phyloP scores from a whole-genome alignment of 2,888 invertebrate species.

The Alentia gelatinosa region DNA sequence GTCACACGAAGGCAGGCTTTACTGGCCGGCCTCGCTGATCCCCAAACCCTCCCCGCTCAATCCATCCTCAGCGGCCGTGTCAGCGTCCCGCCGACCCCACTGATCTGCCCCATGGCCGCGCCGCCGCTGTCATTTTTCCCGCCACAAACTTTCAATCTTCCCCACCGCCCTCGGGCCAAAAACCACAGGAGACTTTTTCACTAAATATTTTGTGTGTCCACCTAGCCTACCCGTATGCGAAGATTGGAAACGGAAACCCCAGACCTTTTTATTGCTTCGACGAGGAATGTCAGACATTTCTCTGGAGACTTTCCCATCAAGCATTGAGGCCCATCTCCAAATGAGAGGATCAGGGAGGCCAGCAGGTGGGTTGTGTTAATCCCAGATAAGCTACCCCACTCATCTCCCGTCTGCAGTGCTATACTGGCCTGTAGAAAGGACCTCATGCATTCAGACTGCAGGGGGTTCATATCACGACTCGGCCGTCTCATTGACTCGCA shows the following conservation, averaged over 20 bases:
- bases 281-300: not conserved
- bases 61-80: not conserved
- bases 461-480: not conserved
- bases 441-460: not conserved
- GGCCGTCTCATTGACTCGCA: not conserved
- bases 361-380: constrained; percentile 39
- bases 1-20: not conserved
- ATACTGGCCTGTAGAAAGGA: not conserved
- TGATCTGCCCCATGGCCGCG: not conserved
- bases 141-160: not conserved
- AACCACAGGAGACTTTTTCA: not conserved
- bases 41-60: not conserved
- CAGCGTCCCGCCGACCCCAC: not conserved
- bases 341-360: constrained; percentile 24
- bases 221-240: not conserved
- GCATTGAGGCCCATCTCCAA: constrained; percentile 19
- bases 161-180: not conserved
- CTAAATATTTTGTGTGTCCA: not conserved
- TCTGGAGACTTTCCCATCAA: not conserved
- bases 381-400: constrained; percentile 9
- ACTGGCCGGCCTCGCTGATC: not conserved
- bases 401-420: constrained; percentile 11
- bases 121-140: not conserved
- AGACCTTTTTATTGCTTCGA: not conserved
- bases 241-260: not conserved